A percentile compares a stretch with the other conserved stretches of the same genome.
These are phyloP conservation scores for Crocodylus rhombifer DNA, from an alignment of 2,797 vertebrate species.

Conservation along the genomic window DNA sequence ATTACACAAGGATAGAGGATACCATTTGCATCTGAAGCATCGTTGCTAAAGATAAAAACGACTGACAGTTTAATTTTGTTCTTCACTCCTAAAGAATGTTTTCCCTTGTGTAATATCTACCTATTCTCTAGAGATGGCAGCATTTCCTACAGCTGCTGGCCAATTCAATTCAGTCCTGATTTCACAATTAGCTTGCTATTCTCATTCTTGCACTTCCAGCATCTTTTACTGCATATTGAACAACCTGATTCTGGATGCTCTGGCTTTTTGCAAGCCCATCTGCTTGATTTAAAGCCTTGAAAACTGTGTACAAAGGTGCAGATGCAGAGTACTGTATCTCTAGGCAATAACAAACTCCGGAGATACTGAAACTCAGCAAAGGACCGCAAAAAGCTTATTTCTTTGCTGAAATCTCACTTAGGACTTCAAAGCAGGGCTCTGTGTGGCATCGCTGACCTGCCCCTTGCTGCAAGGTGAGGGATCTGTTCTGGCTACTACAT, in stretches of 20 bases:
- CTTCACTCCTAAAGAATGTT: neutral
- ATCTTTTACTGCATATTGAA: neutral
- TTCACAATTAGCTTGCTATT: neutral
- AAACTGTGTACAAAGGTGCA: neutral
- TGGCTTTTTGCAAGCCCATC: neutral
- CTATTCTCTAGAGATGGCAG: conserved; percentile 49
- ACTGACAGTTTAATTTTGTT: neutral
- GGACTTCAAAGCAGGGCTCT: neutral
- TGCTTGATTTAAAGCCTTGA: neutral
- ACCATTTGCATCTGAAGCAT: neutral
- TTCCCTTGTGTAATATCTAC: neutral
- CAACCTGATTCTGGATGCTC: neutral
- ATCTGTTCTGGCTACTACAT: neutral
- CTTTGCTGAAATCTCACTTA: neutral
- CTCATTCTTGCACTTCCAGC: neutral
- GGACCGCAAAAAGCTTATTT: neutral
- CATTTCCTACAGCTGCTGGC: conserved; percentile 42
- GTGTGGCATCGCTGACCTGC: neutral
- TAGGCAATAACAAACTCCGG: neutral
- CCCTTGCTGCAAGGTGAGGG: neutral
- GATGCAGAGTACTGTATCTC: neutral
- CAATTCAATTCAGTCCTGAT: neutral
- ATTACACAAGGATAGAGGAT: accelerated
- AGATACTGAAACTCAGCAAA: neutral
- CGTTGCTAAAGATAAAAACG: neutral